Evolutionary conservation across 2,888 invertebrate species (phyloP).

Genomic region (Tachystola acroxantha): DNA sequence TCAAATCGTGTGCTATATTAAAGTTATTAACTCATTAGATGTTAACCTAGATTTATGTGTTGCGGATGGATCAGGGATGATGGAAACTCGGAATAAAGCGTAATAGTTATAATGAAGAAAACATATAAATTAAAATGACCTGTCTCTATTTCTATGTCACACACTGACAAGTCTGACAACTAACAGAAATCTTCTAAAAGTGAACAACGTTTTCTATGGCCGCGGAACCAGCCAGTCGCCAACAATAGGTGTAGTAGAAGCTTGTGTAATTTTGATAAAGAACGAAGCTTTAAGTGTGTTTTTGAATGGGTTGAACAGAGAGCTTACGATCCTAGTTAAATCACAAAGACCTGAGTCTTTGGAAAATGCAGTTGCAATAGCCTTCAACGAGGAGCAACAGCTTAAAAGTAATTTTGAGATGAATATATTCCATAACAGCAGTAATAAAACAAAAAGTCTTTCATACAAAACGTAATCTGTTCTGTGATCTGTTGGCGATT

Average conservation of each 20-base stretch:
- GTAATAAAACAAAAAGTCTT: too few species aligned
- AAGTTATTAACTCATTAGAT: conserved; percentile 24
- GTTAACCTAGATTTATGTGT: too few species aligned
- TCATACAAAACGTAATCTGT: background rate
- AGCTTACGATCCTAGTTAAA: conserved; percentile 27
- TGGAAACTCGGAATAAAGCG: too few species aligned
- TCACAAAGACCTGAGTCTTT: conserved; percentile 21
- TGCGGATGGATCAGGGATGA: too few species aligned
- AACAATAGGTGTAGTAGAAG: conserved; percentile 12
- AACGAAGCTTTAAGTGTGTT: conserved; percentile 29
- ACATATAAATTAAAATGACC: too few species aligned
- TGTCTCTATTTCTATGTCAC: too few species aligned
- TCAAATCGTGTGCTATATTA: conserved; percentile 23
- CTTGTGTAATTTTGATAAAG: conserved; percentile 18
- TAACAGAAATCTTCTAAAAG: too few species aligned
- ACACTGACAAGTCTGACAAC: too few species aligned
- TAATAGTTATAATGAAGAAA: too few species aligned
- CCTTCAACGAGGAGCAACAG: conserved; percentile 26
- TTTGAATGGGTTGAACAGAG: conserved; percentile 24
- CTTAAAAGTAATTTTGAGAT: conserved; percentile 11
- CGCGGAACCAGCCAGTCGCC: too few species aligned
- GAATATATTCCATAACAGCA: background rate
- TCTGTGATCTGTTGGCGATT: too few species aligned
- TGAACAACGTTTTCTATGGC: too few species aligned
- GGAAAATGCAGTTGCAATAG: conserved; percentile 18